Evolutionary conservation across 2,113 vertebrate species (phyloP).

Genomic region (Podocnemis expansa): DNA sequence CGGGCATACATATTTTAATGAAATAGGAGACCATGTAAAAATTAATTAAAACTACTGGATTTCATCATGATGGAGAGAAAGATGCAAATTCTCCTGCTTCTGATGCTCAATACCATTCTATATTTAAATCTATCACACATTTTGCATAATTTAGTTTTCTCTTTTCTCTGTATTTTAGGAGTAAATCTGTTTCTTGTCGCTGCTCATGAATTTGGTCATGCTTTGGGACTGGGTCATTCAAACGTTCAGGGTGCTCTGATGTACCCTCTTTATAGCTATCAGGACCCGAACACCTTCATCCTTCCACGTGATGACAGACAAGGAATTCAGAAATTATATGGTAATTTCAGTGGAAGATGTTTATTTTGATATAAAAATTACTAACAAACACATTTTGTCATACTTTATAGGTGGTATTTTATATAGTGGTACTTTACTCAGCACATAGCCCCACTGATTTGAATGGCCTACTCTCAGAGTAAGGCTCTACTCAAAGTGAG

Average conservation of each 20-base stretch:
- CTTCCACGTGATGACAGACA: constrained; percentile 78
- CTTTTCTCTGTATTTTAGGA: constrained; percentile 57
- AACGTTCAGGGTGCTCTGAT: constrained; percentile 79
- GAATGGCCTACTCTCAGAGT: not conserved
- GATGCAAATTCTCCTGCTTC: not conserved
- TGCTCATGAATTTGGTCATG: constrained; percentile 88
- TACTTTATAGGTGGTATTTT: not conserved
- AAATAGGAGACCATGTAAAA: not conserved
- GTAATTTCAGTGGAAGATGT: constrained; percentile 61
- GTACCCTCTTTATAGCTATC: constrained; percentile 80
- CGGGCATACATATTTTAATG: not conserved
- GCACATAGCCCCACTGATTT: not conserved
- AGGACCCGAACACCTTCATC: constrained; percentile 47
- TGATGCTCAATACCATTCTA: not conserved
- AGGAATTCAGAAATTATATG: constrained; percentile 83
- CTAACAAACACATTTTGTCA: not conserved
- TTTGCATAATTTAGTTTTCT: not conserved
- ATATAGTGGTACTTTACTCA: not conserved
- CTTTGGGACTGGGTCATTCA: constrained; percentile 85
- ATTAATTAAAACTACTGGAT: not conserved
- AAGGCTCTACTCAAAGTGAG: not conserved
- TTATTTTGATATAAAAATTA: constrained; percentile 7
- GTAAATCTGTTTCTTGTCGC: constrained; percentile 83
- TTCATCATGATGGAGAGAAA: not conserved
- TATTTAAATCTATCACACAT: not conserved